Conservation (phyloP, 2,113 vertebrate genomes). For the Hystrix brachyura region DNA sequence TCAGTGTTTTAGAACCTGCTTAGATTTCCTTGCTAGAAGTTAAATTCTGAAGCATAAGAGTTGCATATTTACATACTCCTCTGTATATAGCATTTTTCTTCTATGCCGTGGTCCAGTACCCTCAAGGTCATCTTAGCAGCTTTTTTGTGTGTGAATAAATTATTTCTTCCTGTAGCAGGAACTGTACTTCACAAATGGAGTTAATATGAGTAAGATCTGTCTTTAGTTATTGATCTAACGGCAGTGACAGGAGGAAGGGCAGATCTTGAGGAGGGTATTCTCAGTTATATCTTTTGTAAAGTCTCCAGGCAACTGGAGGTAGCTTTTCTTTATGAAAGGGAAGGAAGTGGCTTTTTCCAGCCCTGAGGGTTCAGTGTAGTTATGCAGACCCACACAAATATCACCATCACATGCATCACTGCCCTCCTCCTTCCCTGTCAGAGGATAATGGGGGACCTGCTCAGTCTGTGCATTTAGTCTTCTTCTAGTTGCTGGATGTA, state of each 20-base stretch:
- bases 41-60: neutral
- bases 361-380: neutral
- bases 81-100: neutral
- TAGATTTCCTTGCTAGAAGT: conserved; percentile 6
- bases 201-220: neutral
- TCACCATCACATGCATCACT: neutral
- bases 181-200: neutral
- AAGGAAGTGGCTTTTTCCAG: neutral
- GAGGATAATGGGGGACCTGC: neutral
- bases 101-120: neutral
- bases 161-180: neutral
- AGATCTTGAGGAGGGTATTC: neutral
- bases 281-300: neutral
- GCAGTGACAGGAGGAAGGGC: neutral
- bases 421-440: neutral
- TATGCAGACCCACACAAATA: neutral
- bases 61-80: neutral
- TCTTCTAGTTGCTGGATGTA: neutral
- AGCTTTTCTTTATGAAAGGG: neutral
- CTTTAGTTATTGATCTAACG: neutral
- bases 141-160: neutral
- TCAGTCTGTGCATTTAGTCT: neutral
- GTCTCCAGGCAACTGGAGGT: neutral
- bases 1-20: neutral
- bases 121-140: neutral